Evolutionary conservation across 2,113 vertebrate genomes (phyloP).

Genomic region (Hepsetus odoe): DNA sequence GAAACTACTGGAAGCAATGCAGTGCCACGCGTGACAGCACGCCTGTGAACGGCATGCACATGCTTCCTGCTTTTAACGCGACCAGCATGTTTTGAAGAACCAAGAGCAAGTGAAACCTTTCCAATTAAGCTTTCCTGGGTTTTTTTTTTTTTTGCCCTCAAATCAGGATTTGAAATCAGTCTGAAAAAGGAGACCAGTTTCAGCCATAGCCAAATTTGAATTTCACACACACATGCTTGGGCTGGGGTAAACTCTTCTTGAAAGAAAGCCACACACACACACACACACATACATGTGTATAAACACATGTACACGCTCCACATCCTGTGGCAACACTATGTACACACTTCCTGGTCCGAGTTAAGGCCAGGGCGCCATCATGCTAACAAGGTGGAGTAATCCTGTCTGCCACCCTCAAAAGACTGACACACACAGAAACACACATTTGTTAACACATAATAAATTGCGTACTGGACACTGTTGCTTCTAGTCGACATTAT

Average conservation of each 20-base stretch:
- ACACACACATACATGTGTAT: background rate
- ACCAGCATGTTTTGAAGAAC: conserved; percentile 25
- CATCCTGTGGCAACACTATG: conserved; percentile 27
- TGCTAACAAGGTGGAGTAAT: conserved; percentile 34
- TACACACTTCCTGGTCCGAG: conserved; percentile 48
- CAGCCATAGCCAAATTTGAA: conserved; percentile 16
- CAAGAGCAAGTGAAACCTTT: background rate
- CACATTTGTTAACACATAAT: too few species aligned
- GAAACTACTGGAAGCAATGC: conserved; percentile 20
- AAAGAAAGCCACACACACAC: background rate
- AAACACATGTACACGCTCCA: conserved; percentile 2
- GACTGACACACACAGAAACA: background rate
- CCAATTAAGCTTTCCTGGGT: conserved; percentile 50
- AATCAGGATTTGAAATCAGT: conserved; percentile 54
- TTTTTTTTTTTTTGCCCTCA: conserved; percentile 62
- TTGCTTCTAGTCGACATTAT: too few species aligned
- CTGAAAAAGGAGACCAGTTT: conserved; percentile 49
- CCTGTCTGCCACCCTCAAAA: background rate
- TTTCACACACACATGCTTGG: conserved; percentile 33
- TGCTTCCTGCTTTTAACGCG: conserved; percentile 31
- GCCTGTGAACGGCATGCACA: conserved; percentile 24
- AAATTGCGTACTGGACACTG: too few species aligned
- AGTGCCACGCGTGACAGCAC: conserved; percentile 1
- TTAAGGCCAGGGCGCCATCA: conserved; percentile 49
- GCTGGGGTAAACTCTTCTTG: conserved; percentile 17